Evolutionary conservation across 2,797 vertebrate species (phyloP), one percentile per base, ranked within the genome.

Genomic region (Naso thynnoides): DNA sequence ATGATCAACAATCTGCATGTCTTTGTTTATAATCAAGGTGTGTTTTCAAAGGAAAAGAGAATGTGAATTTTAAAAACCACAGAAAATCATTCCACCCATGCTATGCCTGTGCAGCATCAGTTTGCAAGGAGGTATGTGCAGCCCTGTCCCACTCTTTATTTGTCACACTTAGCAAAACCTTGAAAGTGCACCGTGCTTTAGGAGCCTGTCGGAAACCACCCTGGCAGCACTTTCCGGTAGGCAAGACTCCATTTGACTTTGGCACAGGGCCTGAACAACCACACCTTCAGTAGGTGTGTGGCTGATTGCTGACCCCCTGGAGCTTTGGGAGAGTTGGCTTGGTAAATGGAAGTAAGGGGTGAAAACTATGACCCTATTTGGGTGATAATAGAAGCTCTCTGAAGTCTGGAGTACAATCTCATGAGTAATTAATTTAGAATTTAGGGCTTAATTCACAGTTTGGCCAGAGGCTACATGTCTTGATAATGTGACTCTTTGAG

Each of bases 121-220:
- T 42, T 64, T 71, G 55, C 65, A 48, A 21, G 61, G 59, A 23
- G 9, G 38, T n/a, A 24, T 26, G 57, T 62, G 80, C 67, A 39
- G 57, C 61, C 42, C 67, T 7, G 54, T 53, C 63, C 47, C 65
- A 18, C 81, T 88, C 72, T 81, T 82, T 88, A 91, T 92, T 87
- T 86, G 83, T 92, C 91, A 89, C 82, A 85, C 84, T 89, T 91
- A 89, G 60, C 64, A 78, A 88, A 89, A 85, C 87, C 87, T 91
- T 91, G 88, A 84, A 77, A 90, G 79, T 74, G 59, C 72, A 56
- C 57, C 11, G 21, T 54, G 61, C 84, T 83, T 81, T 41, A 73
- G 57, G 60, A 79, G 82, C 69, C 38, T 8, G 1, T 33, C 78
- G 73, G 64, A 69, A 77, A 61, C 64, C 36, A 16, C 59, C 71